These are phyloP conservation scores for Xiphophorus maculatus DNA, from an alignment of 2,113 vertebrate genomes.

Conservation along the genomic window DNA sequence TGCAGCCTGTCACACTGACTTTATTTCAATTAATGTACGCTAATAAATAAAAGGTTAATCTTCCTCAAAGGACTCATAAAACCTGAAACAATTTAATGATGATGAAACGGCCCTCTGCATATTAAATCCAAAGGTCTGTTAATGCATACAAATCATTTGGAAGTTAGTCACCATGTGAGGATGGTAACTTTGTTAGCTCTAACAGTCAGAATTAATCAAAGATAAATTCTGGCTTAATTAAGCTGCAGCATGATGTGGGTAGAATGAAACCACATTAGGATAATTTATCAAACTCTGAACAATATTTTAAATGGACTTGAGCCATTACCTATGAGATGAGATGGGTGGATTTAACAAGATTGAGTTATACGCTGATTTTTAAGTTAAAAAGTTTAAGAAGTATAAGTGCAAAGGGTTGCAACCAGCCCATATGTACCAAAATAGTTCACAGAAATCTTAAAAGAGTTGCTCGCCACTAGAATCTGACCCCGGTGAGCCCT, in stretches of 20 bases:
- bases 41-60: slow-evolving; percentile 32
- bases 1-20: background rate
- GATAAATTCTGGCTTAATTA: slow-evolving; percentile 23
- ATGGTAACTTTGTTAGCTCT: background rate
- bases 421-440: slow-evolving; percentile 2
- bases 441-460: slow-evolving; percentile 15
- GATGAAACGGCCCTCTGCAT: slow-evolving; percentile 19
- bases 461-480: background rate
- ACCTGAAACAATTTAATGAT: slow-evolving; percentile 26
- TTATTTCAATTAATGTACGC: slow-evolving; percentile 6
- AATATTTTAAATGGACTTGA: background rate
- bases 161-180: background rate
- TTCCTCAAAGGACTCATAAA: slow-evolving; percentile 4
- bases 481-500: slow-evolving; percentile 30
- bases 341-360: slow-evolving; percentile 7
- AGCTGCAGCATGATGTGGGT: background rate
- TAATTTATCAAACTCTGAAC: background rate
- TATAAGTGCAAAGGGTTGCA: background rate
- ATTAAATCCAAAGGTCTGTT: slow-evolving; percentile 10
- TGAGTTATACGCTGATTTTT: background rate
- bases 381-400: background rate
- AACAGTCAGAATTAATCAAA: slow-evolving; percentile 29
- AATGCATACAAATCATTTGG: slow-evolving; percentile 32
- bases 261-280: slow-evolving; percentile 1
- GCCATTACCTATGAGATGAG: background rate